These are phyloP conservation scores for Lycaena phlaeas DNA, from an alignment of 2,888 invertebrate species.

Conservation along the genomic window DNA sequence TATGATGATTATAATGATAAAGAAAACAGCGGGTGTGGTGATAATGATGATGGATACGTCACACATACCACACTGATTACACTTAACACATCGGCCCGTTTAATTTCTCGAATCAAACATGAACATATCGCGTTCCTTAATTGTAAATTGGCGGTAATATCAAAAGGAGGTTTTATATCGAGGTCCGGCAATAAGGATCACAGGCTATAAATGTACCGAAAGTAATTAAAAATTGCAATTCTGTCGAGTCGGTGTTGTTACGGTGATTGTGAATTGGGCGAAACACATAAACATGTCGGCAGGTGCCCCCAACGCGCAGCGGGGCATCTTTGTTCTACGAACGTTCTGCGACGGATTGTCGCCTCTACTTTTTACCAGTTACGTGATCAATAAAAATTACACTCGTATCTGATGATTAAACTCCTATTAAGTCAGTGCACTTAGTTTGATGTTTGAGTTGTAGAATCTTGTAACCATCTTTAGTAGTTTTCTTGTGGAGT, in stretches of 20 bases:
- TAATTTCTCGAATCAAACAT: background rate
- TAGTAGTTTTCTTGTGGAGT: too few species aligned
- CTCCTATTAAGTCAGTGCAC: background rate
- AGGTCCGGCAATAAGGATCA: conserved; percentile 36
- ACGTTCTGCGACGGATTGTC: background rate
- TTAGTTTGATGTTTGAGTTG: background rate
- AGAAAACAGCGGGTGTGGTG: too few species aligned
- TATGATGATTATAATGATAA: too few species aligned
- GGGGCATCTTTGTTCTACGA: conserved; percentile 38
- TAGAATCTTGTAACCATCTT: too few species aligned
- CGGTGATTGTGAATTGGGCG: conserved; percentile 53
- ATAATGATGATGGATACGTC: too few species aligned
- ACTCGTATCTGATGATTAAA: background rate
- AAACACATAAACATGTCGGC: conserved; percentile 59
- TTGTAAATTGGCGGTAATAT: conserved; percentile 38
- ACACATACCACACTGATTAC: background rate
- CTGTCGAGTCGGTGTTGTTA: conserved; percentile 35
- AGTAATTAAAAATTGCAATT: conserved; percentile 55
- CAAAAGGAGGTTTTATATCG: conserved; percentile 40
- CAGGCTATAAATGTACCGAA: conserved; percentile 42
- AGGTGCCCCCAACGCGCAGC: conserved; percentile 33
- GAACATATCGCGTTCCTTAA: conserved; percentile 30
- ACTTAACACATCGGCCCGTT: background rate
- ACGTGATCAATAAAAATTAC: background rate
- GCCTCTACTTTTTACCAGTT: conserved; percentile 1